These are phyloP conservation scores for Actias luna DNA, from an alignment of 2,888 invertebrate genomes.

Conservation along the genomic window DNA sequence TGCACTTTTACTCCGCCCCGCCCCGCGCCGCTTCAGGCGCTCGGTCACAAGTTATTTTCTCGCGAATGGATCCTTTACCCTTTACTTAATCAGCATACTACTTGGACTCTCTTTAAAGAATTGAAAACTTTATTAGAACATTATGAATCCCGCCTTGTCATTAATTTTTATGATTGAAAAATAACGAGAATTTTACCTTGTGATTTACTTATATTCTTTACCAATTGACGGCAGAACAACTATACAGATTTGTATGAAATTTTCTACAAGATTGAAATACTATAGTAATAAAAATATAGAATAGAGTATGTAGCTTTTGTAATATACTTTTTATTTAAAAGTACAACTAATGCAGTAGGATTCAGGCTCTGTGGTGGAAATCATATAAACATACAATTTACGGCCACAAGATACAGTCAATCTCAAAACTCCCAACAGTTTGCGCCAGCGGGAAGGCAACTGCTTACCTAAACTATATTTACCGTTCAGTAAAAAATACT, in stretches of 20 bases:
- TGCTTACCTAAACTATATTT: too few species aligned
- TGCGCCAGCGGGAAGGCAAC: too few species aligned
- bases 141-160: neutral
- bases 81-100: slow-evolving; percentile 23
- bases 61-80: slow-evolving; percentile 34
- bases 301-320: too few species aligned
- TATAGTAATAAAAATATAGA: neutral
- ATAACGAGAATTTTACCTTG: neutral
- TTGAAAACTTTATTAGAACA: neutral
- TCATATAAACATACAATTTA: too few species aligned
- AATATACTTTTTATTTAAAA: too few species aligned
- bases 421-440: too few species aligned
- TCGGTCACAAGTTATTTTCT: slow-evolving; percentile 36
- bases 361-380: too few species aligned
- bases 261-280: neutral
- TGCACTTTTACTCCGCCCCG: slow-evolving; percentile 42
- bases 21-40: neutral
- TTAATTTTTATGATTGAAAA: neutral
- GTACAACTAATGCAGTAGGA: too few species aligned
- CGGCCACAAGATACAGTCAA: neutral
- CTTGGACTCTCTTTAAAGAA: neutral
- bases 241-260: neutral
- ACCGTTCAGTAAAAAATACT: too few species aligned
- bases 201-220: neutral
- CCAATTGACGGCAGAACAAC: neutral